These are phyloP conservation scores for Dasysyrphus tricinctus DNA, from an alignment of 2,888 invertebrate genomes.

Conservation along the genomic window DNA sequence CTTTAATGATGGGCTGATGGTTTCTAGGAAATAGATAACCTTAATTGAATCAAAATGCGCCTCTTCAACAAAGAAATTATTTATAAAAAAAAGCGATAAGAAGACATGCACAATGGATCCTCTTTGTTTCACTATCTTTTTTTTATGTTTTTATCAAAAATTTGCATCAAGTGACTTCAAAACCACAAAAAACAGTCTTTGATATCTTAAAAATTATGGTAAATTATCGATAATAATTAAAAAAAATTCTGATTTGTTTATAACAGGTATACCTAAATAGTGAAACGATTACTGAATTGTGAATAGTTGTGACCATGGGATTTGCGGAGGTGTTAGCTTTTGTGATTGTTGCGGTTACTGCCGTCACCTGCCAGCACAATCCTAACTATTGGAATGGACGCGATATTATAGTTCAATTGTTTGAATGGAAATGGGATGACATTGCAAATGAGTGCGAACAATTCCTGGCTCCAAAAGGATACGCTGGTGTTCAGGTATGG, in stretches of 20 bases:
- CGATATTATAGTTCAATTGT: slow-evolving; percentile 89
- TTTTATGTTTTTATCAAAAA: background rate
- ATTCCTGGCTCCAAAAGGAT: slow-evolving; percentile 90
- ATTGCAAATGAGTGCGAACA: slow-evolving; percentile 91
- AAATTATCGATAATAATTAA: background rate
- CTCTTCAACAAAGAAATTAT: background rate
- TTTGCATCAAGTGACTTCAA: background rate
- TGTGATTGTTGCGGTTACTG: background rate
- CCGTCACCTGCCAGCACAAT: slow-evolving; percentile 77
- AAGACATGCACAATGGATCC: background rate
- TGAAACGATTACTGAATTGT: background rate
- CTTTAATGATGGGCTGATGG: too few species aligned
- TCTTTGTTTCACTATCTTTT: background rate
- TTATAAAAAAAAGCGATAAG: background rate
- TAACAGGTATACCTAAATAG: background rate
- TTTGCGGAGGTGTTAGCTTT: background rate
- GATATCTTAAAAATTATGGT: background rate
- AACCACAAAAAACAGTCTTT: background rate
- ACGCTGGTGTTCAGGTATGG: slow-evolving; percentile 88
- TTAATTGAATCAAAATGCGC: background rate
- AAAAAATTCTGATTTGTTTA: background rate
- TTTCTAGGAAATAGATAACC: background rate
- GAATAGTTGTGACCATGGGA: slow-evolving; percentile 12
- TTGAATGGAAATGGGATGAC: slow-evolving; percentile 93
- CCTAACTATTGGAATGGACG: slow-evolving; percentile 84